phyloP scores from a whole-genome alignment of 2,888 invertebrate genomes.

The Hyalella azteca region DNA sequence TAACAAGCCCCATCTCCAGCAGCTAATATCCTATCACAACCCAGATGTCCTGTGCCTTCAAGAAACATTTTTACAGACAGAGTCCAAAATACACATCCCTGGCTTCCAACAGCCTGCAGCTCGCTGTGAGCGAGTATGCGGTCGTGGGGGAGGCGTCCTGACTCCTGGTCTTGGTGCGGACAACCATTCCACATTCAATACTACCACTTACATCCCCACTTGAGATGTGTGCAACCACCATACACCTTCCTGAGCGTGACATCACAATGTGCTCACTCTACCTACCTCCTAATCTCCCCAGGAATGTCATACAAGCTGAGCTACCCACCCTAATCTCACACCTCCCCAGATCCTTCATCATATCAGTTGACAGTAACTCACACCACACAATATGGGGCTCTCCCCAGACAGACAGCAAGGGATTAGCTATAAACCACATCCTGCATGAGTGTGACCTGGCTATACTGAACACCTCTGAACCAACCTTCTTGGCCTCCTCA shows the following conservation, averaged over 20 bases:
- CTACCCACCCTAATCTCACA: not conserved
- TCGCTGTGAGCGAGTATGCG: not conserved
- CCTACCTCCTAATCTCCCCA: not conserved
- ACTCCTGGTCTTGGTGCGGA: not conserved
- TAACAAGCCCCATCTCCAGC: not conserved
- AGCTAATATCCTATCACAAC: not conserved
- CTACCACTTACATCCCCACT: not conserved
- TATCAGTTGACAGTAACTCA: not conserved
- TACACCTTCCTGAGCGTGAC: not conserved
- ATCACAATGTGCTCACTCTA: slow-evolving; percentile 5
- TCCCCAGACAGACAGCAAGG: not conserved
- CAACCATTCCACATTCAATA: not conserved
- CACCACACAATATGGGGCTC: slow-evolving; percentile 6
- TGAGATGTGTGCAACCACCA: not conserved
- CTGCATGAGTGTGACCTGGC: not conserved
- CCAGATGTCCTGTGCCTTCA: not conserved
- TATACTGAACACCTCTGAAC: slow-evolving; percentile 1
- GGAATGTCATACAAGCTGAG: not conserved
- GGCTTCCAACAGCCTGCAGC: not conserved
- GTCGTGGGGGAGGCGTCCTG: not conserved
- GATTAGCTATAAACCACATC: not conserved
- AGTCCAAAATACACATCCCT: not conserved
- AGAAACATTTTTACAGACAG: not conserved
- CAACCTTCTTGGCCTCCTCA: not conserved
- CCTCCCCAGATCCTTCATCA: not conserved